Base-by-base conservation (phyloP, 2,113 vertebrate species). In the Grallaria varia region DNA sequence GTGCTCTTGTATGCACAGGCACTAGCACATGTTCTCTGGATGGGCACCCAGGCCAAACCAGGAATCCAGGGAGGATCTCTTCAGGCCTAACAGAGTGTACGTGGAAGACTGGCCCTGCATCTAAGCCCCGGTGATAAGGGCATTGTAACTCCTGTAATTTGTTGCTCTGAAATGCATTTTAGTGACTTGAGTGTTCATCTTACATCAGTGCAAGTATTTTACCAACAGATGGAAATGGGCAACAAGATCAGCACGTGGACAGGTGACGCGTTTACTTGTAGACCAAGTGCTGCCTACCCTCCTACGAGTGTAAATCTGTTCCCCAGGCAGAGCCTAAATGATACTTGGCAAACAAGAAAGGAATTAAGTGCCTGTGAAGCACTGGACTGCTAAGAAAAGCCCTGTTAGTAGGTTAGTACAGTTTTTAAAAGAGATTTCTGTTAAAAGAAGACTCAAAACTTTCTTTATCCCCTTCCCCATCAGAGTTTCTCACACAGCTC, bases 1-100 rank as follows among this genome's bases (percentile, higher is more conserved):
- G 22, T 1, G 4, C 1, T 44, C 55, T 1, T 15, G n/a, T n/a
- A n/a, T n/a, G n/a, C n/a, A n/a, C n/a, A n/a, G 23, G 18, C 9
- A 24, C 33, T 66, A 33, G 28, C n/a, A 3, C 1, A 0, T 39
- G 62, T 27, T 42, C 44, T 58, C 66, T 16, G 47, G 27, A 24
- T 3, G 8, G n/a, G 45, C 21, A 45, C 39, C 18, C 33, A 40
- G 44, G 64, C 24, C 71, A 62, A 37, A 66, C 2, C 52, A n/a
- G 33, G 39, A 8, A 25, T 10, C 1, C 37, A 28, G 63, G 49
- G 52, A 75, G 17, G 28, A 45, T 21, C 14, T 66, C 22, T 14
- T 28, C 66, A 85, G 76, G 31, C 21, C 27, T 9, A n/a, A 83
- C 14, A 10, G 45, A 45, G 53, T 8, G 47, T 23, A 19, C 8